Base-by-base conservation (phyloP, 2,888 invertebrate genomes). In the Mimas tiliae region DNA sequence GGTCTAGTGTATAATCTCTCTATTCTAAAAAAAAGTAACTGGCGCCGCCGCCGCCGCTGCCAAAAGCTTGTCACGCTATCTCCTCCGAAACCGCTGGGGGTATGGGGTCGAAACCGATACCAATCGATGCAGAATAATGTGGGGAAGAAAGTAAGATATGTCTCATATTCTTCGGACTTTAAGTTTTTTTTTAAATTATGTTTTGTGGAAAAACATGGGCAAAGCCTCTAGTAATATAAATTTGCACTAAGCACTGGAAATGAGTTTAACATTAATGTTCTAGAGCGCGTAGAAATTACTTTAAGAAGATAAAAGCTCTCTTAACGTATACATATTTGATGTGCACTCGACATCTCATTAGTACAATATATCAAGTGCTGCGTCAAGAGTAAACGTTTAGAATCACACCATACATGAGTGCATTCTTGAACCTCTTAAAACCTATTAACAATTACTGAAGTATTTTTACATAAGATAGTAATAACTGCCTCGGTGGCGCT, bases 231-330 rank as follows among this genome's bases (percentile, higher is more conserved):
- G n/a, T n/a, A n/a, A n/a, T n/a, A n/a, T n/a, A n/a, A n/a, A n/a
- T n/a, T n/a, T 12, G 27, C 27, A 27, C 27, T 52, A 27, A 52
- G 52, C 27, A 12, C 6, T 12, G 7, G 1, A 14, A 53, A 33
- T 53, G 14, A 14, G 8, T 21, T n/a, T 53, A 53, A 14, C 14
- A 53, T 34, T 53, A 58, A 58, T 12, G 19, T 19, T 19, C 9
- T 42, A 42, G 42, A 42, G 58, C 19, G 19, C 38, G 58, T 38
- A 58, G 19, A 55, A 55, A 58, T 58, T 42, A 42, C 42, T 19
- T 38, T 38, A 55, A 55, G 38, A 55, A 55, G 38, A 38, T 55
- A 55, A 42, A 58, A 58, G 42, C 58, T 42, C 58, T 58, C 42
- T 19, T 42, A 58, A 38, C 19, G 58, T 42, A 42, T 58, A 42